Evolutionary conservation across 2,888 invertebrate species (phyloP), one percentile per base, ranked within the genome.

Genomic region (Macrophya annulata): DNA sequence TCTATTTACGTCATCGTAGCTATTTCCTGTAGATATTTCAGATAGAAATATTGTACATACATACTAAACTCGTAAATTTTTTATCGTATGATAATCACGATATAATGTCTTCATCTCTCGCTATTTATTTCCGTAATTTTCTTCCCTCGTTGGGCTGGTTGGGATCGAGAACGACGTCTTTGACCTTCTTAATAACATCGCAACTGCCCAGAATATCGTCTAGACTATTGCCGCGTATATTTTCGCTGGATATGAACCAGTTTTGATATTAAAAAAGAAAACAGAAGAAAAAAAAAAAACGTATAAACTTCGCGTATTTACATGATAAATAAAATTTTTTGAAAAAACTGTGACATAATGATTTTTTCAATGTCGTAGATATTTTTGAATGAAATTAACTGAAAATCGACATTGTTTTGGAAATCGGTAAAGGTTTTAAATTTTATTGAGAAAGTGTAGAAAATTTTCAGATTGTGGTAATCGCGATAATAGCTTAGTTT

Each of bases 31-130:
- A 31, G 31, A 1, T 48, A 12, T n/a, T n/a, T n/a, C n/a, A n/a
- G n/a, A n/a, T n/a, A n/a, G n/a, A n/a, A n/a, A n/a, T n/a, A n/a
- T n/a, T n/a, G n/a, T n/a, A n/a, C n/a, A n/a, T n/a, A 12, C 12
- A 4, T 48, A 48, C 12, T 5, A 48, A 10, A 48, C n/a, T 59
- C 21, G 21, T 59, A 0, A 0, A 8, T 5, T 59, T 59, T 6
- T 6, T 59, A 10, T 8, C 2, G 6, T 59, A 10, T 21, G 21
- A 59, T 59, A 59, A 59, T 59, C 59, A 8, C 5, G 21, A 59
- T 59, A 59, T 59, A 59, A 59, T 59, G n/a, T 59, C 59, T 59
- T 59, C 59, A 59, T 59, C 59, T 21, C 59, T 59, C 10, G 59
- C 21, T 59, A 21, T 59, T n/a, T 59, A 21, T n/a, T 21, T 59